phyloP scores from a whole-genome alignment of 2,888 invertebrate species.

The Mantis religiosa region DNA sequence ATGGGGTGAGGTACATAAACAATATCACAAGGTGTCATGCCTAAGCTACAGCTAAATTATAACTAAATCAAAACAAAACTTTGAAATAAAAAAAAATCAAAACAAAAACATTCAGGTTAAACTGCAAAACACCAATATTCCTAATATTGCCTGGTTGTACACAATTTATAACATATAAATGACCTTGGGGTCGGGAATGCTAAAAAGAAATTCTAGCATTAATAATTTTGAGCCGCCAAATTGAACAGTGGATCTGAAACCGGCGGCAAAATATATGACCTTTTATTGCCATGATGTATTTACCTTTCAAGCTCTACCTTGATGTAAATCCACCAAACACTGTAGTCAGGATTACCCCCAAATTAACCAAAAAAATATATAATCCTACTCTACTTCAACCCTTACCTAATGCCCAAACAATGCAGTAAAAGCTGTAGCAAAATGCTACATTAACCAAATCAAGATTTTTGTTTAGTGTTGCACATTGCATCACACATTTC shows the following conservation, averaged over 20 bases:
- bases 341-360: neutral
- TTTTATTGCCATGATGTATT: neutral
- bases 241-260: neutral
- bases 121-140: neutral
- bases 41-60: neutral
- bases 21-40: neutral
- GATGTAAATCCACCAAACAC: neutral
- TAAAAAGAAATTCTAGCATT: neutral
- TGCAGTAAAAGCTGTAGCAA: conserved; percentile 11
- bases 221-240: neutral
- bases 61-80: neutral
- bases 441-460: conserved; percentile 16
- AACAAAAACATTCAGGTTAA: neutral
- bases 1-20: conserved; percentile 15
- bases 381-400: neutral
- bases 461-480: neutral
- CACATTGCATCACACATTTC: neutral
- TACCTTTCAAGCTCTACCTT: neutral
- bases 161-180: neutral
- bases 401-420: conserved; percentile 20
- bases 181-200: neutral
- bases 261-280: neutral
- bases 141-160: neutral
- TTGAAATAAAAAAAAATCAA: neutral
- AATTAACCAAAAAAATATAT: neutral